Conservation (phyloP, 1,140 invertebrate species). For the Drosophila varians region DNA sequence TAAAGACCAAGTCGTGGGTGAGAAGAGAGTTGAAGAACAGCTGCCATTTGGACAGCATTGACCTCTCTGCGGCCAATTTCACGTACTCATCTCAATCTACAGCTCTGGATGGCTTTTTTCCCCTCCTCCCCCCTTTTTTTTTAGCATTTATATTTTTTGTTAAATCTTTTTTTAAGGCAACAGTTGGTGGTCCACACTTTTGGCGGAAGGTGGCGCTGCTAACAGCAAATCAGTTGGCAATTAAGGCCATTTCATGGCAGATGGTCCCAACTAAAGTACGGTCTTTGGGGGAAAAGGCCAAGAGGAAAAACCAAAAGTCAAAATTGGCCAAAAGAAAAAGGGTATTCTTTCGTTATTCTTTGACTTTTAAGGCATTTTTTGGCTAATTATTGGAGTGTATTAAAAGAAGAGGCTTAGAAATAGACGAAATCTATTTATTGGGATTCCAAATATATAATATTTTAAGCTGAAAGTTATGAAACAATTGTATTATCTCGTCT, state of each 20-base stretch:
- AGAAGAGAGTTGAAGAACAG: slow-evolving; percentile 17
- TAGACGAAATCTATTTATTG: too few species aligned
- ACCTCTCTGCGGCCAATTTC: slow-evolving; percentile 31
- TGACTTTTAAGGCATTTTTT: too few species aligned
- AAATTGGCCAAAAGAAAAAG: not conserved
- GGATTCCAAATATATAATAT: too few species aligned
- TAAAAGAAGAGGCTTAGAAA: too few species aligned
- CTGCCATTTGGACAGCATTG: slow-evolving; percentile 32
- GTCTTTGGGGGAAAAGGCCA: not conserved
- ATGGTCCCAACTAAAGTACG: slow-evolving; percentile 9
- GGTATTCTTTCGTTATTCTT: not conserved
- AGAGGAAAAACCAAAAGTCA: not conserved
- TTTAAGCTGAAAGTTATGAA: too few species aligned
- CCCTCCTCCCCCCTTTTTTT: not conserved
- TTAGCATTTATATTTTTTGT: not conserved
- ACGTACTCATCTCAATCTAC: slow-evolving; percentile 19
- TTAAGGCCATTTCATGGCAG: slow-evolving; percentile 29
- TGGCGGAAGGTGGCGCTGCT: slow-evolving; percentile 44
- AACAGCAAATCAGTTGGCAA: slow-evolving; percentile 46
- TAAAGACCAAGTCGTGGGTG: slow-evolving; percentile 12
- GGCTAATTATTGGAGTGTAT: too few species aligned
- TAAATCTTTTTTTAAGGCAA: slow-evolving; percentile 28
- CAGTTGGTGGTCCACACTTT: slow-evolving; percentile 49
- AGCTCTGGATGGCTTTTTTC: not conserved
- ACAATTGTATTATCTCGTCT: too few species aligned